phyloP scores from a whole-genome alignment of 30 jellyfish, hydroid and myxozoan genomes.

The Chironex yamaguchii region DNA sequence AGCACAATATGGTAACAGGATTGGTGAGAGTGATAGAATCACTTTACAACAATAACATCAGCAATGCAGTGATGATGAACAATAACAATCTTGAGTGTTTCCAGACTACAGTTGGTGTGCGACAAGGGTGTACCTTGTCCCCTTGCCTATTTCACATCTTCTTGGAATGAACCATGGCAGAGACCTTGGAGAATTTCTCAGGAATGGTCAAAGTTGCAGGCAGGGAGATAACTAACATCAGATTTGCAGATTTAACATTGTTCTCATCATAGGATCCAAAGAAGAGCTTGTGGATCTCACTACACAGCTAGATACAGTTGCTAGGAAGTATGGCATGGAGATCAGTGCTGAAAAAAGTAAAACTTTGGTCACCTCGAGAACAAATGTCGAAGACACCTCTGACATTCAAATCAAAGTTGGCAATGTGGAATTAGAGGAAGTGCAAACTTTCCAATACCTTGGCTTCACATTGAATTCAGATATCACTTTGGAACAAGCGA shows the following conservation, averaged over 20 bases:
- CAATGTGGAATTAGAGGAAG: no score
- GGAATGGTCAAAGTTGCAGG: not conserved
- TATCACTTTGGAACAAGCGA: no score
- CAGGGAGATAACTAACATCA: not conserved
- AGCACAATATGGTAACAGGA: conserved; percentile 31
- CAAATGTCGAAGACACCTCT: no score
- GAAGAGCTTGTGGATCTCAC: no score
- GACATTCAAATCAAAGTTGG: no score
- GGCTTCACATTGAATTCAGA: no score
- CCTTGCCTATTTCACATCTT: not conserved
- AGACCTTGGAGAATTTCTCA: not conserved
- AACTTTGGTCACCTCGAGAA: no score
- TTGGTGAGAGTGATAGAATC: conserved; percentile 60
- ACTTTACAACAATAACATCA: conserved; percentile 35
- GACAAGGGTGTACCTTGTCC: not conserved
- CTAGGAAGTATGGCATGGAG: no score
- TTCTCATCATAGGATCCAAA: no score
- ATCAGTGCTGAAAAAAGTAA: no score
- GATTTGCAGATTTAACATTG: not conserved
- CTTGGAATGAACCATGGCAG: not conserved
- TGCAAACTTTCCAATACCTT: no score
- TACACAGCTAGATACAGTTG: no score
- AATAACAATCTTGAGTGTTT: not conserved
- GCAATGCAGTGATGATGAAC: conserved; percentile 31
- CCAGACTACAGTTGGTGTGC: not conserved